Base-by-base conservation (phyloP, 2,888 invertebrate species). In the Pegoplata infirma region DNA sequence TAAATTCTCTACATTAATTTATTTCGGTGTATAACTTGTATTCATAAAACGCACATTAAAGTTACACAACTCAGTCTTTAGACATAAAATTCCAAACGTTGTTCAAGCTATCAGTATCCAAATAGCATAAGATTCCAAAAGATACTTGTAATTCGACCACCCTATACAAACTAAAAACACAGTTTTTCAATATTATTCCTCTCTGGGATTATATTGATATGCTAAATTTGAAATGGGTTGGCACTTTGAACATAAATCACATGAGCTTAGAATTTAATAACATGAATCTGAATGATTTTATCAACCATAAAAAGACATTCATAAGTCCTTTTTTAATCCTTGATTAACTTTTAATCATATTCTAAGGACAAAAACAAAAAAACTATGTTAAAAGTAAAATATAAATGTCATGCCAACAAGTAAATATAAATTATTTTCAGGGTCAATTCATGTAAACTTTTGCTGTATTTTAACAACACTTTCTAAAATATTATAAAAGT, bases 341-440 rank as follows among this genome's bases (percentile, higher is more conserved):
- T 72, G 72, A 72, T 67, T 72, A 63, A 63, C 56, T 63, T 76
- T 72, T 67, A 72, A 72, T 61, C 49, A 55, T 28, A 40, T 28
- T 53, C 25, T 25, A 10, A 28, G 58, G 3, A 36, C 36, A 1
- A 12, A 36, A 32, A 32, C 5, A 32, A 32, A 32, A 4, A 32
- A 32, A 32, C 5, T 5, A 23, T 23, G 6, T 3, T 12, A 5
- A 49, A 14, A 69, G 16, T 44, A 55, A 47, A 63, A 46, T 46
- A 55, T 46, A 59, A 55, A 28, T 32, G 53, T 55, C 55, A 28
- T 5, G 6, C n/a, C 12, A 16, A 12, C 16, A 44, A 14, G 19
- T 5, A 17, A 49, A 25, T 23, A 32, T 32, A 32, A 32, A 28
- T 5, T 21, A 28, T 12, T 12, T 59, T 69, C 40, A 46, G 16